Percentiles rank a stretch among this genome's conserved stretches.
Conservation (phyloP, 1,140 invertebrate species). For the Trichonephila clavata region DNA sequence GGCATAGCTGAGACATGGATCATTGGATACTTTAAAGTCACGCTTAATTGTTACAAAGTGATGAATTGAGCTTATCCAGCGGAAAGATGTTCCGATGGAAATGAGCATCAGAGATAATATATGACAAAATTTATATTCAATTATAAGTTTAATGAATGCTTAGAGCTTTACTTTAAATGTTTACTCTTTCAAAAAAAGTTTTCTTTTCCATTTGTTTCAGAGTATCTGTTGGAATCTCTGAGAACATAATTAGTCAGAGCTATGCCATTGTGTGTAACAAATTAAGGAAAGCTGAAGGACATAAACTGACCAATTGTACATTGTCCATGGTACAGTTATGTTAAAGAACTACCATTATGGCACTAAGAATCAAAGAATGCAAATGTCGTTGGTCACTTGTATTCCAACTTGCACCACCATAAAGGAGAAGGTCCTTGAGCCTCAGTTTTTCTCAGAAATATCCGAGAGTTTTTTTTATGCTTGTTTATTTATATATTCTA, state of each 20-base stretch:
- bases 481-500: neutral
- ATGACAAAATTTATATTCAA: neutral
- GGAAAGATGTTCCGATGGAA: neutral
- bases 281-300: conserved; percentile 56
- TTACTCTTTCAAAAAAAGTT: neutral
- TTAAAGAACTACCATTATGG: conserved; percentile 59
- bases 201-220: neutral
- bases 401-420: conserved; percentile 47
- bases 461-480: conserved; percentile 6
- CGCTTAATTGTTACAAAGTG: neutral
- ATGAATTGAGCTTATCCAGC: neutral
- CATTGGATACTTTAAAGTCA: neutral
- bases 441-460: conserved; percentile 42
- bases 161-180: neutral
- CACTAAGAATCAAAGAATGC: conserved; percentile 71
- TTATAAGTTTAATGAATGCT: neutral
- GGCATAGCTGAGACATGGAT: conserved; percentile 29
- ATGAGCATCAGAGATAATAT: neutral
- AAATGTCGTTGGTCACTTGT: conserved; percentile 60
- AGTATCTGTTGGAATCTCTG: neutral
- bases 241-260: neutral
- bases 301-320: conserved; percentile 48
- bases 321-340: conserved; percentile 60
- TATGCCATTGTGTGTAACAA: conserved; percentile 58
- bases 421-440: conserved; percentile 37